Conservation (phyloP, 2,113 vertebrate species). For the Ifrita kowaldi region DNA sequence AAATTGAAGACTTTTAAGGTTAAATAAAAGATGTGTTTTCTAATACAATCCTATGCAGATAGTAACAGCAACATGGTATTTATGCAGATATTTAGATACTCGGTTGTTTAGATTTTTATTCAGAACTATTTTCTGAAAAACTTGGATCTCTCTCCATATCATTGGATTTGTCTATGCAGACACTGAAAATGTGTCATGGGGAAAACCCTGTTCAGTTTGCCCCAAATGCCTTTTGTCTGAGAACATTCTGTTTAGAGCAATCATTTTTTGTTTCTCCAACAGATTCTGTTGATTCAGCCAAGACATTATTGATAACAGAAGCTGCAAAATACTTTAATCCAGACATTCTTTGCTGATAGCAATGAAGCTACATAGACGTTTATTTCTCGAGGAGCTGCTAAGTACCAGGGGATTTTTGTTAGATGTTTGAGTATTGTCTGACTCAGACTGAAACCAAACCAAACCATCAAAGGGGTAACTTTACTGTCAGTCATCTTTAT, state of each 20-base stretch:
- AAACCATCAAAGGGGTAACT: neutral
- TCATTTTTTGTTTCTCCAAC: neutral
- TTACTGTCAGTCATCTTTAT: neutral
- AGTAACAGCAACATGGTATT: neutral
- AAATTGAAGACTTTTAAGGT: neutral
- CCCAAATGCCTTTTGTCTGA: neutral
- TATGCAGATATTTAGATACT: neutral
- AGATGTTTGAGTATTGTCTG: neutral
- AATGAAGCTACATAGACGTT: neutral
- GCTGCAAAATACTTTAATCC: neutral
- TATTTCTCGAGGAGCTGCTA: neutral
- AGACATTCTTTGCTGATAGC: neutral
- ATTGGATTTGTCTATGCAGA: neutral
- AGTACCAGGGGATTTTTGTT: neutral
- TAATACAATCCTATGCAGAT: neutral
- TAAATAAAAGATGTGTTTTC: neutral
- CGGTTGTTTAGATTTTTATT: neutral
- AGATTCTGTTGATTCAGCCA: neutral
- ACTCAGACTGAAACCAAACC: conserved; percentile 45
- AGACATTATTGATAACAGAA: neutral
- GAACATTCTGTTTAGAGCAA: neutral
- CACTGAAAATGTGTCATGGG: neutral
- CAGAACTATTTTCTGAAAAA: neutral
- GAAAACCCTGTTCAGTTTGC: neutral
- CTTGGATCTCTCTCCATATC: neutral